Base-by-base conservation (phyloP, 1,140 invertebrate species). In the Cydia splendana region DNA sequence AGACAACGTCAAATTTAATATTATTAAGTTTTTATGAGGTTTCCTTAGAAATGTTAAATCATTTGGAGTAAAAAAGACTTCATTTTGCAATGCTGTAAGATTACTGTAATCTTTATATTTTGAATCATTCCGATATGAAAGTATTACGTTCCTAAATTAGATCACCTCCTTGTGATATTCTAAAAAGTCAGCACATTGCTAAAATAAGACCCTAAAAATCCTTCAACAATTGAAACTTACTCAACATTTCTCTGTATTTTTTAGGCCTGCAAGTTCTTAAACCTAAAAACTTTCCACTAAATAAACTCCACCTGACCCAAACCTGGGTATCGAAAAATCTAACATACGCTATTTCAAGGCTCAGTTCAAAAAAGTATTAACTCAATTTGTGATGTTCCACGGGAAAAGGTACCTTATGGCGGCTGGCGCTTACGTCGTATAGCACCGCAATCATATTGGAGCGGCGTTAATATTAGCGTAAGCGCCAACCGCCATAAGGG, bases 1-100 rank as follows among this genome's bases (percentile, higher is more conserved):
- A 62, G 57, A 24, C n/a, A 53, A 53, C 57, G 57, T 62, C 57
- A 24, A 62, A 62, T 20, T 62, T 18, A 24, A 62, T 62, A 62
- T 24, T 62, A 20, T 62, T 24, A 20, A 20, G 18, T 62, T 62
- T 62, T 10, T 62, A 20, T 24, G 18, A 20, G 18, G 53, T 24
- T 24, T 53, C n/a, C 6, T 7, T 9, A 18, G 5, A 9, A 62
- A 62, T 9, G 5, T 24, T 24, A 7, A 18, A 24, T 24, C 9
- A 3, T 57, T 57, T 57, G 7, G 38, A 9, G 38, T 42, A 10
- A 42, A 48, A 48, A 48, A 48, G 12, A 48, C 3, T 13, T 45
- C 3, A 48, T 12, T 48, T 48, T 15, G 13, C 10, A 48, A n/a
- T n/a, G n/a, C n/a, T n/a, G n/a, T n/a, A n/a, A n/a, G n/a, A n/a